Evolutionary conservation across 2,888 invertebrate genomes (phyloP).

Genomic region (Syrista parreyssii): DNA sequence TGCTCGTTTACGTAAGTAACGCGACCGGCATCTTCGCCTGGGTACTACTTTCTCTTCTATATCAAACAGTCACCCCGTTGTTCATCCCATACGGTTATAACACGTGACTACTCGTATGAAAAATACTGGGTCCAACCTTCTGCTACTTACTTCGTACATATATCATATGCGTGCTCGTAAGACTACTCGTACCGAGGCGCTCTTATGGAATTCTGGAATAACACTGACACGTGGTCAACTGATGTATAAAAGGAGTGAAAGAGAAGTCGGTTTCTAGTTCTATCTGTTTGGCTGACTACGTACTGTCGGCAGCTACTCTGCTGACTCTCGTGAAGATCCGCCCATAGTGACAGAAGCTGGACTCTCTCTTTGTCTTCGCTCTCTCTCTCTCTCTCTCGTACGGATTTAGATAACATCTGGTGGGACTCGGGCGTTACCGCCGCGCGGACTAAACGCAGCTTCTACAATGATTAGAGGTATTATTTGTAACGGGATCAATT

Average conservation of each 20-base stretch:
- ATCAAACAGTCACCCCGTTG: not conserved
- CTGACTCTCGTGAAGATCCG: not conserved
- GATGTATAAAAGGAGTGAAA: not conserved
- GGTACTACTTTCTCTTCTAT: not conserved
- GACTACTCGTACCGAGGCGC: not conserved
- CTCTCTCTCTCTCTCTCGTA: constrained; percentile 19
- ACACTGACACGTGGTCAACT: not conserved
- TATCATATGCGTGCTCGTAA: not conserved
- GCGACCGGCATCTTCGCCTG: not conserved
- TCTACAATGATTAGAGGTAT: not conserved
- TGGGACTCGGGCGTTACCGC: constrained; percentile 1
- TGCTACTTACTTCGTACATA: no score
- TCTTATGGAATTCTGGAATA: not conserved
- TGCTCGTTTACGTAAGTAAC: not conserved
- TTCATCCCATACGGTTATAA: not conserved
- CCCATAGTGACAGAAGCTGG: not conserved
- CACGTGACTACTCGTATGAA: not conserved
- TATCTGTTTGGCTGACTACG: not conserved
- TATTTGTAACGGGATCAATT: not conserved
- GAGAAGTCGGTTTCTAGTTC: not conserved
- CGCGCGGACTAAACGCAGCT: not conserved
- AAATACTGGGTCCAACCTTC: not conserved
- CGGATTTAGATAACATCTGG: constrained; percentile 59
- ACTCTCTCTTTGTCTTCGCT: not conserved
- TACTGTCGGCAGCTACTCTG: not conserved